Conservation (phyloP, 2,797 vertebrate species). For the Sebastes vulpes region DNA sequence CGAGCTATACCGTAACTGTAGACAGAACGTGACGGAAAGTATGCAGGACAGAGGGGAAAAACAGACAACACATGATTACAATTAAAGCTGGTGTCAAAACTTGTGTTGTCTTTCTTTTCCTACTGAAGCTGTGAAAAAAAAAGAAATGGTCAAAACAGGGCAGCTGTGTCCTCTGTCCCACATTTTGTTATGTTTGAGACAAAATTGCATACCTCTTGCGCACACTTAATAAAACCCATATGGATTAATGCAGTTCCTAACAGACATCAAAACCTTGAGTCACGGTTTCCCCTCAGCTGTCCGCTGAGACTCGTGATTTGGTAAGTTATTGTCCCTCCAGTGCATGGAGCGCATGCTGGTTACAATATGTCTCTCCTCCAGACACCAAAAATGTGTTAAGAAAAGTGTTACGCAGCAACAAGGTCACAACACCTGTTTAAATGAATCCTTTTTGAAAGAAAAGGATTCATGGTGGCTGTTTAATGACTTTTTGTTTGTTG, state of each 20-base stretch:
- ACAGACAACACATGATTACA: slow-evolving; percentile 12
- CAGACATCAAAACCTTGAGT: background rate
- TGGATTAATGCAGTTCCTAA: background rate
- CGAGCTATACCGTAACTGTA: background rate
- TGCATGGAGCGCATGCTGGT: background rate
- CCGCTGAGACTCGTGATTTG: slow-evolving; percentile 1
- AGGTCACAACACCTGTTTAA: background rate
- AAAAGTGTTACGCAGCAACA: background rate
- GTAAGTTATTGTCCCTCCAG: slow-evolving; percentile 5
- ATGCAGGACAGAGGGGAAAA: background rate
- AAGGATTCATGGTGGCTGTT: background rate
- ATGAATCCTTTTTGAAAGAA: background rate
- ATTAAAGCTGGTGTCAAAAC: background rate
- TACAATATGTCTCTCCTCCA: background rate
- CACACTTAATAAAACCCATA: background rate
- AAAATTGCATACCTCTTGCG: background rate
- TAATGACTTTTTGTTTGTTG: background rate
- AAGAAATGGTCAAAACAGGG: background rate
- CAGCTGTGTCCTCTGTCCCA: slow-evolving; percentile 25
- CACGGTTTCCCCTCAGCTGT: slow-evolving; percentile 28
- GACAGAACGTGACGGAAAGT: background rate
- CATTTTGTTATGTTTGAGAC: slow-evolving; percentile 1
- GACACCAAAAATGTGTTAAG: slow-evolving; percentile 5
- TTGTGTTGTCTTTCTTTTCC: background rate
- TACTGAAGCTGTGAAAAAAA: slow-evolving; percentile 15